Base-by-base conservation (phyloP, 2,113 vertebrate species). In the Oreocharis arfaki region DNA sequence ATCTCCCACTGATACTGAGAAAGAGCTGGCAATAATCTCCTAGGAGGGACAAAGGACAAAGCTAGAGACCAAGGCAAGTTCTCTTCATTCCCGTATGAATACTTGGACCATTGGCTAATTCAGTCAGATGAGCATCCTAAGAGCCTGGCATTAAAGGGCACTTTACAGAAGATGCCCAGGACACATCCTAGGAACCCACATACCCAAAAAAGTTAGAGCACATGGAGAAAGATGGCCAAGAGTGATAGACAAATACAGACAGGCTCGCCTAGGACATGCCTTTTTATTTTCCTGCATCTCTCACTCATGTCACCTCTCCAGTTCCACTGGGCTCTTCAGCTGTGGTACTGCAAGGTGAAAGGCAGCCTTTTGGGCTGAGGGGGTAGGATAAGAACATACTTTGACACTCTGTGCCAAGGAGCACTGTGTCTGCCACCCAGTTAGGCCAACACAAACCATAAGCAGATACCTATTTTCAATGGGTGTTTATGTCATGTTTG, bases 121-220 rank as follows among this genome's bases (percentile, higher is more conserved):
- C 33, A 59, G 69, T 22, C n/a, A 84, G 70, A 79, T 19, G 27
- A 56, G 4, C 44, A 47, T 41, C 30, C 20, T 5, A 67, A 80
- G 63, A 32, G 17, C 16, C 37, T 42, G 64, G 26, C n/a, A 42
- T 26, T 63, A 71, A 86, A n/a, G 39, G 26, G 9, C 39, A 41
- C 42, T 61, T 74, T 33, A 35, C 4, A 50, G 79, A 69, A 63
- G 24, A 27, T 32, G 27, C 26, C 70, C 71, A 59, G 56, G 35
- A 75, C 10, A 12, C 23, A n/a, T 10, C 0, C 0, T 24, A 63
- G 33, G 37, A 85, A 23, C 22, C 2, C 42, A 63, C 26, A 30
- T 22, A 68, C 6, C 7, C 24, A 24, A 18, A 39, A 59, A 75
- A 39, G 6, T 16, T 17, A 68, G 30, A 13, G 9, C 9, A 33